Conservation (phyloP, 2,113 vertebrate genomes). For the Tiliqua scincoides region DNA sequence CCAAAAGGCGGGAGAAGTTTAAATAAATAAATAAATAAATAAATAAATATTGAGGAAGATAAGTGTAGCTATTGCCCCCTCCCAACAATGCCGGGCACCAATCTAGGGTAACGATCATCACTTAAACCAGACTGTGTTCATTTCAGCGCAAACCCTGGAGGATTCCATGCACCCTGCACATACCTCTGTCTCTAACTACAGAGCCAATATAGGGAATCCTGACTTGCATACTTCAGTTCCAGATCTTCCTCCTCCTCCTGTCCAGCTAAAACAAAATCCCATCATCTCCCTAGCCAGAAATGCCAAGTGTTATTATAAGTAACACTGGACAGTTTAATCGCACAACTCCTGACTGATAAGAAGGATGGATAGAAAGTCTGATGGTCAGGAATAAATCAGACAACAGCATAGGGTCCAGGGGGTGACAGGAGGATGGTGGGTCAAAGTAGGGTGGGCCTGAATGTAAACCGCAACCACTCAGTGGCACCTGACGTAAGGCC, state of each 20-base stretch:
- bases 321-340: background rate
- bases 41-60: no score
- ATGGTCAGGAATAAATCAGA: background rate
- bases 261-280: background rate
- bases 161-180: background rate
- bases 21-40: no score
- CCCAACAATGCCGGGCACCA: no score
- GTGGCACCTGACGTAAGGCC: background rate
- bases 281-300: background rate
- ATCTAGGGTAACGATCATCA: no score
- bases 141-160: no score
- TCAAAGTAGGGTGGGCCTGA: background rate
- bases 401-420: background rate
- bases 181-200: background rate
- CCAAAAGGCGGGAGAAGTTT: no score
- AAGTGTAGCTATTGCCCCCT: no score
- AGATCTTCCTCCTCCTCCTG: background rate
- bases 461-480: background rate
- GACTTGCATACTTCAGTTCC: background rate
- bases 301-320: background rate
- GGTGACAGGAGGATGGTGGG: no score
- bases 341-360: background rate
- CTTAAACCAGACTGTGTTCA: no score
- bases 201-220: background rate
- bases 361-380: background rate